Percentiles rank a stretch among this genome's conserved stretches.
phyloP scores from a whole-genome alignment of 2,888 invertebrate species.

The Adelognathus sp. region DNA sequence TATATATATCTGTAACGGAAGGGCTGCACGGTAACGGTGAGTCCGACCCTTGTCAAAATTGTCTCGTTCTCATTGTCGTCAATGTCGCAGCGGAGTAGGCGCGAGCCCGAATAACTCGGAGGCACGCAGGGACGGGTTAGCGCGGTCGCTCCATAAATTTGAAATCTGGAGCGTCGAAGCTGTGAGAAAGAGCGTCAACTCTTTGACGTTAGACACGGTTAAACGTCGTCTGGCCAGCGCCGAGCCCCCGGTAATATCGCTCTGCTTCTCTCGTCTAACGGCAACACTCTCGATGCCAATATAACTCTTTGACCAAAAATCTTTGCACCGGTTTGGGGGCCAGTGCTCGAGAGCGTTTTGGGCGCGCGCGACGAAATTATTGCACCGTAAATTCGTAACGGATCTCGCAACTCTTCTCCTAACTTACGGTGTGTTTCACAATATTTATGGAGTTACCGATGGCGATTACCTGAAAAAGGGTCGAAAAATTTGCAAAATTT shows the following conservation, averaged over 20 bases:
- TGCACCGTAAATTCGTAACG: conserved; percentile 25
- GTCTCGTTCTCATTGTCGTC: background rate
- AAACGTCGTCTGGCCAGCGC: background rate
- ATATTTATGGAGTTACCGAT: conserved; percentile 39
- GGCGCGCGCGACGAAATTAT: conserved; percentile 11
- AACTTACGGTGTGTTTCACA: background rate
- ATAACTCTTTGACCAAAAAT: conserved; percentile 49
- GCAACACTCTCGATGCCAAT: conserved; percentile 12
- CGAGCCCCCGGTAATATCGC: background rate
- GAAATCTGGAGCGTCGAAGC: conserved; percentile 5
- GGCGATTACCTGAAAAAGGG: background rate
- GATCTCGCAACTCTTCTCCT: conserved; percentile 44
- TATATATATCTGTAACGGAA: background rate
- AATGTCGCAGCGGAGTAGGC: background rate
- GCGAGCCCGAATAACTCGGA: background rate
- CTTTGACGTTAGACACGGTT: conserved; percentile 12
- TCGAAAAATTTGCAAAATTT: background rate
- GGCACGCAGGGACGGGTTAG: too few relatives aligned
- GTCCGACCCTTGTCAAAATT: conserved; percentile 48
- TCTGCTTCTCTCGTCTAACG: conserved; percentile 35
- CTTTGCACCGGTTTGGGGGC: background rate
- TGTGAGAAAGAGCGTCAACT: conserved; percentile 27
- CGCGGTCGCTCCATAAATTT: conserved; percentile 1
- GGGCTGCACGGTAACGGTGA: background rate
- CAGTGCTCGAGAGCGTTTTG: too few relatives aligned